Evolutionary conservation across 2,888 invertebrate species (phyloP), one percentile per base, ranked within the genome.

Genomic region (Ommatoiulus sabulosus): DNA sequence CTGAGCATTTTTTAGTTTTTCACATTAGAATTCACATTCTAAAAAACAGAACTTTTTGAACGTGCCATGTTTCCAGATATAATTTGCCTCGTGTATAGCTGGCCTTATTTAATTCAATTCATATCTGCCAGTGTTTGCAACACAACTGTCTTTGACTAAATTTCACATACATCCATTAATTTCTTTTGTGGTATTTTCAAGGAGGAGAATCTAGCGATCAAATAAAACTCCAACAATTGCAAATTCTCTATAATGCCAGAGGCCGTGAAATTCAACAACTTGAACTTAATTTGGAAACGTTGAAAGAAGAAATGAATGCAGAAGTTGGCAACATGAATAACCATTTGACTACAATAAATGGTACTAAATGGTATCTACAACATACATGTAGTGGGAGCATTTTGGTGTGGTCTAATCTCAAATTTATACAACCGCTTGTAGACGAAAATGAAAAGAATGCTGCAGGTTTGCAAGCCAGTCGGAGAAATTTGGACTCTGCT

Each of bases 221-320:
- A 57, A n/a, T 44, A n/a, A 44, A 46, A 44, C 15, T 88, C 57
- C 86, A 87, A 44, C 89, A 90, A 80, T 43, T 90, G 57, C 87
- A 89, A 63, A 90, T 89, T 63, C 86, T 90, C n/a, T 90, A 90
- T 85, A 80, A 89, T 46, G 90, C 90, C 48, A 87, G 90, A 80
- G 89, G 90, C 20, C 72, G 89, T 20, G 89, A 90, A 88, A 63
- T 90, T 35, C 24, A 84, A 20, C 80, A 80, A 52, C 52, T 90
- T 17, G 84, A 88, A 24, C 44, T 84, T 4, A 86, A 90, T 86
- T 44, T 87, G 35, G 89, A 90, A 48, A 46, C 3, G 10, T 10
- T 72, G n/a, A 52, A 87, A 57, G 44, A 44, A 4, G n/a, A 88
- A 35, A 24, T n/a, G 20, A 20, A 86, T 35, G 48, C 15, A 87